Percentiles rank a stretch among this genome's conserved stretches.
Evolutionary conservation across 2,888 invertebrate genomes (phyloP).

Genomic region (Pantelozetes paolii): DNA sequence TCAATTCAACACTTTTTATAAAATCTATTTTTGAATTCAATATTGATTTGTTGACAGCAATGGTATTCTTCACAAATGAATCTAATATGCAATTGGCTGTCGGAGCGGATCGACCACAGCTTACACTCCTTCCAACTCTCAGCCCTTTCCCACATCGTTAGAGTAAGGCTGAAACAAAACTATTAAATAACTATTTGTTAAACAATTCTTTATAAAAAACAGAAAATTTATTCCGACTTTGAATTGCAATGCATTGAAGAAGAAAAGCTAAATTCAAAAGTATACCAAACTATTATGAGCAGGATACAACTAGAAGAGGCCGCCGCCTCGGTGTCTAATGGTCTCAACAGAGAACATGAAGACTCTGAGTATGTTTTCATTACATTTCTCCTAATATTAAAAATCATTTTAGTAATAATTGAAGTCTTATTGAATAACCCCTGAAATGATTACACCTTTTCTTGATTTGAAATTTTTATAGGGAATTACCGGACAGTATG

Average conservation of each 20-base stretch:
- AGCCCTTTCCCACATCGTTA: slow-evolving; percentile 90
- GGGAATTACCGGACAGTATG: slow-evolving; percentile 4
- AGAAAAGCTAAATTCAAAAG: slow-evolving; percentile 90
- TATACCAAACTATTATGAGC: slow-evolving; percentile 84
- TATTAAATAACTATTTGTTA: background rate
- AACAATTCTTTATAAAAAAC: slow-evolving; percentile 45
- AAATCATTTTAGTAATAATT: too few species aligned
- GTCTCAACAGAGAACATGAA: slow-evolving; percentile 48
- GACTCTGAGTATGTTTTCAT: slow-evolving; percentile 50
- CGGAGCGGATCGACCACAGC: slow-evolving; percentile 84
- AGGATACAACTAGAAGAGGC: slow-evolving; percentile 97
- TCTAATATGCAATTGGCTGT: slow-evolving; percentile 88
- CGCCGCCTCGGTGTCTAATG: slow-evolving; percentile 61
- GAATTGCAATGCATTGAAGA: slow-evolving; percentile 98
- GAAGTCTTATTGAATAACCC: too few species aligned
- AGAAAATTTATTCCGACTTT: slow-evolving; percentile 99
- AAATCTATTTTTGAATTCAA: slow-evolving; percentile 29
- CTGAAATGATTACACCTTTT: background rate
- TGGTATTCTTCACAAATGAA: slow-evolving; percentile 95
- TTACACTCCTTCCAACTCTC: slow-evolving; percentile 96
- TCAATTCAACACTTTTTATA: background rate
- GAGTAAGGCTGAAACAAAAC: slow-evolving; percentile 59
- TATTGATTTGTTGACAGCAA: slow-evolving; percentile 60
- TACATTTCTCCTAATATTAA: too few species aligned
- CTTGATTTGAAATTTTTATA: slow-evolving; percentile 5